These are phyloP conservation scores for Ceratotherium simum DNA, from an alignment of 2,113 vertebrate species.

Conservation along the genomic window DNA sequence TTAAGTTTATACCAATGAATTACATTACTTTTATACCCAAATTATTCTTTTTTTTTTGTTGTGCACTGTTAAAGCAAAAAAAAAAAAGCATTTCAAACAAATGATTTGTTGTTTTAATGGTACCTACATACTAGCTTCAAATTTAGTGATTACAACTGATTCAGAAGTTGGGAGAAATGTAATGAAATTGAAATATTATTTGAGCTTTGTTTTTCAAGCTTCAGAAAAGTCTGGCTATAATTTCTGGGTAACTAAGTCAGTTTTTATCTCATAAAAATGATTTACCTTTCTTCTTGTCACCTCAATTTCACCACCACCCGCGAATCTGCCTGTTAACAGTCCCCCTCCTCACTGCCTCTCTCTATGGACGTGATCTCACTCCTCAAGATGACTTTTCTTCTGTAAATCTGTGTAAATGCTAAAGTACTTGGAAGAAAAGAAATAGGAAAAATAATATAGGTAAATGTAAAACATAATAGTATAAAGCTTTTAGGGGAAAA, in stretches of 20 bases:
- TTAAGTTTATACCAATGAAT: background rate
- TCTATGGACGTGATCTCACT: too few species aligned
- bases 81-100: background rate
- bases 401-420: background rate
- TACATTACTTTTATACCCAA: background rate
- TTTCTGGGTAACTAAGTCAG: background rate
- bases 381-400: background rate
- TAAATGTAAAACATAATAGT: background rate
- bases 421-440: background rate
- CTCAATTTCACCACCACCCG: background rate
- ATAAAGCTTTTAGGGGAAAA: background rate
- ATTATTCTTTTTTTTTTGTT: background rate
- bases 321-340: background rate
- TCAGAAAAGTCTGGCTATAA: background rate
- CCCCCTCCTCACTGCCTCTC: background rate
- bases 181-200: background rate
- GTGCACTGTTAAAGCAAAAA: background rate
- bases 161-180: background rate
- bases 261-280: background rate
- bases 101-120: background rate
- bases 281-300: background rate
- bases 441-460: background rate
- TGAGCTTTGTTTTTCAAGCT: background rate
- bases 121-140: background rate
- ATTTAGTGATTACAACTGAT: background rate